Percentiles rank a stretch among this genome's conserved stretches.
These are phyloP conservation scores for Drosophila pectinifera DNA, from an alignment of 1,140 invertebrate genomes.

Conservation along the genomic window DNA sequence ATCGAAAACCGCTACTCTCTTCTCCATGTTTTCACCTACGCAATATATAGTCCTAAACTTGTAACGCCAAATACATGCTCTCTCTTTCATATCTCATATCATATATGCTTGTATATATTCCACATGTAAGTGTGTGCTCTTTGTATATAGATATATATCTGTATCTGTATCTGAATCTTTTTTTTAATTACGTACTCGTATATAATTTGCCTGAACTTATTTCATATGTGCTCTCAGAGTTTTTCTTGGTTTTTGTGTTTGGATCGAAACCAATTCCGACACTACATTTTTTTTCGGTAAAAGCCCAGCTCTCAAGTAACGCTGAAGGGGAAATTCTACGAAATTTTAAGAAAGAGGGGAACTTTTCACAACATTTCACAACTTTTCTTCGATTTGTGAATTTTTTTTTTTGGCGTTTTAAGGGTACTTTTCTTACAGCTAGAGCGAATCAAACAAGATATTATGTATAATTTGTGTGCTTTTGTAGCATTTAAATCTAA, in stretches of 20 bases:
- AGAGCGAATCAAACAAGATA: constrained; percentile 8
- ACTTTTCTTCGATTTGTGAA: background rate
- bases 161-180: constrained; percentile 35
- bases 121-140: constrained; percentile 45
- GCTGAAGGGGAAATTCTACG: constrained; percentile 14
- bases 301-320: constrained; percentile 19
- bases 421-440: background rate
- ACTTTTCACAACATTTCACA: background rate
- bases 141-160: constrained; percentile 44
- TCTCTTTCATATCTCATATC: constrained; percentile 10
- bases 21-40: constrained; percentile 25
- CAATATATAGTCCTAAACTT: constrained; percentile 51
- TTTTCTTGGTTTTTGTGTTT: constrained; percentile 26
- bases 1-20: constrained; percentile 29
- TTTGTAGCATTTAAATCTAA: background rate
- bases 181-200: constrained; percentile 27
- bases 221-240: constrained; percentile 60
- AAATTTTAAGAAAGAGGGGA: background rate
- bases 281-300: background rate
- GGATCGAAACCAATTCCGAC: constrained; percentile 9
- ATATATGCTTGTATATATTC: constrained; percentile 42
- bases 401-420: constrained; percentile 11
- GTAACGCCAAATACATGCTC: constrained; percentile 42
- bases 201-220: constrained; percentile 53
- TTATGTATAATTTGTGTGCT: constrained; percentile 4